Base-by-base conservation (phyloP, 1,140 invertebrate species). In the Diplogasteroides magnus region DNA sequence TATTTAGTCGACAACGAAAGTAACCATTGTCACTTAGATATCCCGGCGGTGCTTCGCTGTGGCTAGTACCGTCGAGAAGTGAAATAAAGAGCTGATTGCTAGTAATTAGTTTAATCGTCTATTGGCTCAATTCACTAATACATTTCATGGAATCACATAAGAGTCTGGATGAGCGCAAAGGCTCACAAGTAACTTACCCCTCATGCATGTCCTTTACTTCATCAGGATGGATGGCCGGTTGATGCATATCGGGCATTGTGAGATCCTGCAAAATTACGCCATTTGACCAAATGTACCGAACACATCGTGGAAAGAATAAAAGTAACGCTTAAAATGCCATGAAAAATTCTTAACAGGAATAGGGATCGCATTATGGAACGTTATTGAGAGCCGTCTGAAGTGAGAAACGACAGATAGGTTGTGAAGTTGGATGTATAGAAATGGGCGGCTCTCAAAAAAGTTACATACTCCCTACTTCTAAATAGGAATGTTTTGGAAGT, bases 191-290 rank as follows among this genome's bases (percentile, higher is more conserved):
- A 25, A 48, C 64, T 74, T 63, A 80, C 78, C 79, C 81, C 60
- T 75, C 74, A 61, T 81, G 78, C 31, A 74, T 55, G 27, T 68
- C 67, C 25, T 72, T 23, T 0, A 72, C 67, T 56, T 74, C 72
- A 6, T 79, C 69, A 13, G 81, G 79, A 59, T 83, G 56, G 68
- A 83, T 79, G 0, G 74, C 63, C n/a, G 81, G 68, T 28, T 77
- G 57, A 66, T 81, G 79, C 25, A 77, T 28, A 11, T 62, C 69
- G 28, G 74, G 73, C 14, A 76, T 59, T n/a, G 56, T 56, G 23
- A 29, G n/a, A 32, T 66, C 64, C 25, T 25, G 32, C 29, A 57
- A 32, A 6, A 48, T 48, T 48, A 11, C 19, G 19, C 6, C 37
- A 48, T 48, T 48, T n/a, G n/a, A n/a, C n/a, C n/a, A n/a, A n/a